Evolutionary conservation across 2,888 invertebrate genomes (phyloP).

Genomic region (Nesidiocoris tenuis): DNA sequence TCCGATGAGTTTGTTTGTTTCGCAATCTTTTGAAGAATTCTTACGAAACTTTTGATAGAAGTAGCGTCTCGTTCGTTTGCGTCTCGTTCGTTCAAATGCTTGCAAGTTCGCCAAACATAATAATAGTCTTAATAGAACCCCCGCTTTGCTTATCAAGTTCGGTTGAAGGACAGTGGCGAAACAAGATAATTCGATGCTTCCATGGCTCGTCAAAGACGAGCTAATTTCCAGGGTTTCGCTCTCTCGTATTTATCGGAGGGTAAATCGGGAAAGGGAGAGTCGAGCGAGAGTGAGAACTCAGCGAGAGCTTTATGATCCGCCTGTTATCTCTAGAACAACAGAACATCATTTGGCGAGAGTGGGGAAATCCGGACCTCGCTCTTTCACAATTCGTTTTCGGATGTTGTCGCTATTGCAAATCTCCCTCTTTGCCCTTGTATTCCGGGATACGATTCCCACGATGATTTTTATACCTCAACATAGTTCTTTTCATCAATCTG

Average conservation of each 20-base stretch:
- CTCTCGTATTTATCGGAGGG: neutral
- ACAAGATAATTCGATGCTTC: neutral
- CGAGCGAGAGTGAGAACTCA: neutral
- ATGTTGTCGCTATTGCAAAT: neutral
- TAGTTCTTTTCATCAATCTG: too few species aligned
- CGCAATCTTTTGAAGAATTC: neutral
- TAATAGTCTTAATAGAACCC: too few species aligned
- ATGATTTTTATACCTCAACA: too few species aligned
- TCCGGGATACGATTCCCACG: too few species aligned
- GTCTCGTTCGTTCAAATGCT: too few species aligned
- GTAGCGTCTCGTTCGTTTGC: too few species aligned
- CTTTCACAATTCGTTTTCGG: neutral
- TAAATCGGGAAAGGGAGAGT: too few species aligned
- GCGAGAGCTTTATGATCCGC: neutral
- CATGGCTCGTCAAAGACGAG: neutral
- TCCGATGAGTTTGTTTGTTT: neutral
- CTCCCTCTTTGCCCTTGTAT: too few species aligned
- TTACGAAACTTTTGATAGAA: neutral
- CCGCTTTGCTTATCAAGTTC: too few species aligned
- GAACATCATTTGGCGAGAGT: neutral
- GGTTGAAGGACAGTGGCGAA: neutral
- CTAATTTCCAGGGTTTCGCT: neutral
- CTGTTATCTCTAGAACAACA: neutral
- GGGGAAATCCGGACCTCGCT: neutral
- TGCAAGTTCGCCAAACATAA: too few species aligned